These are phyloP conservation scores for Dione juno DNA, from an alignment of 2,888 invertebrate species.

Conservation along the genomic window DNA sequence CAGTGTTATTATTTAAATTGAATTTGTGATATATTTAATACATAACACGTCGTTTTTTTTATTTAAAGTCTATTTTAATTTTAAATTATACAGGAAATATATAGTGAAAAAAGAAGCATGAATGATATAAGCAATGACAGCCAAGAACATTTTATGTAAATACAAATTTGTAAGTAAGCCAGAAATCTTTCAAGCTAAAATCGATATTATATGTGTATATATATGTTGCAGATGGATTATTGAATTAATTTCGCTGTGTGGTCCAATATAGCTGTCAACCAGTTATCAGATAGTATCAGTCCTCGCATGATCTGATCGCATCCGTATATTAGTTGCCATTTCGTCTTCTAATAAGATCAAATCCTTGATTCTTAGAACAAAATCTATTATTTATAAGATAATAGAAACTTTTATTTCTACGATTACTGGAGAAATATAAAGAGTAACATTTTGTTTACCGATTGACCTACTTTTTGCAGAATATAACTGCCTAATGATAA, in stretches of 20 bases:
- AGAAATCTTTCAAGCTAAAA: background rate
- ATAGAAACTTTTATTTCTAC: background rate
- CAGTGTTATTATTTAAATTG: no score
- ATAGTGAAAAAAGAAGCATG: background rate
- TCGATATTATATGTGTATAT: no score
- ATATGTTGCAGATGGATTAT: background rate
- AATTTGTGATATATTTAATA: no score
- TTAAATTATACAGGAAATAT: background rate
- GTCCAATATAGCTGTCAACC: slow-evolving; percentile 64
- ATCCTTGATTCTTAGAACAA: slow-evolving; percentile 22
- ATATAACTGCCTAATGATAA: background rate
- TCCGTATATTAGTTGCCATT: slow-evolving; percentile 54
- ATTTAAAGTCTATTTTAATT: no score
- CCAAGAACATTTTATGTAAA: background rate
- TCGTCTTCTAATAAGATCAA: slow-evolving; percentile 37
- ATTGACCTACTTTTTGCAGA: background rate
- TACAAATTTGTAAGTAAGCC: background rate
- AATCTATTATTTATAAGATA: slow-evolving; percentile 14
- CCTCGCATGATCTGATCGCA: slow-evolving; percentile 54
- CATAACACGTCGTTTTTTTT: no score
- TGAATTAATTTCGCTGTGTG: slow-evolving; percentile 54
- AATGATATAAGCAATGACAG: background rate
- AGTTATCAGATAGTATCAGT: slow-evolving; percentile 64
- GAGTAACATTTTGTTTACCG: background rate
- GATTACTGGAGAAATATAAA: background rate